Conservation (phyloP, 2,797 vertebrate species). For the Sternotherus odoratus region DNA sequence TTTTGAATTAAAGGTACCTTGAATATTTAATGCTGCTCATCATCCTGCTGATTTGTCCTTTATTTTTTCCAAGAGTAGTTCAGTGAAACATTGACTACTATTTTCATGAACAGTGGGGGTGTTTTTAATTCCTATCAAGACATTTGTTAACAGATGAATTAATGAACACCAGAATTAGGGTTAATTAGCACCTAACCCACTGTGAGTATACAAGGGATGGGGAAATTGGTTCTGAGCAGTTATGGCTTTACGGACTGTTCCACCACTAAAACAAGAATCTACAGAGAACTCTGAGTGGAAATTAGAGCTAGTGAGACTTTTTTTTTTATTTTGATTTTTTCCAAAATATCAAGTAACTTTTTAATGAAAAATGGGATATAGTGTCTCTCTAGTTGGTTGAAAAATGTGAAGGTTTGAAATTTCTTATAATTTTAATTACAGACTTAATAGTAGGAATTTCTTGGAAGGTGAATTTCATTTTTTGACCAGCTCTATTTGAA, state of each 20-base stretch:
- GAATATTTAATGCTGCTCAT: fast-evolving
- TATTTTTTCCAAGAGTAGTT: fast-evolving
- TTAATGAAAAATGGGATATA: fast-evolving
- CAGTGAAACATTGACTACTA: background rate
- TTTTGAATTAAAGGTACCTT: fast-evolving
- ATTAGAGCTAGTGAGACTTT: fast-evolving
- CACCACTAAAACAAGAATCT: too few species aligned
- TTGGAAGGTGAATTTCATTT: background rate
- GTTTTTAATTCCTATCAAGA: background rate
- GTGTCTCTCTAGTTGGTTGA: too few species aligned
- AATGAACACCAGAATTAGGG: background rate
- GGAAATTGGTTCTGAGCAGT: fast-evolving
- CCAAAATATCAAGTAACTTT: fast-evolving
- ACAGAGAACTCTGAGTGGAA: background rate
- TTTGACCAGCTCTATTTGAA: background rate
- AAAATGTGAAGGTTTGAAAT: too few species aligned
- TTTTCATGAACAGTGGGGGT: background rate
- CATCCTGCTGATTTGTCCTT: background rate
- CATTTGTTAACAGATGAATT: background rate
- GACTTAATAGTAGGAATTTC: too few species aligned
- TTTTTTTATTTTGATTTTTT: background rate
- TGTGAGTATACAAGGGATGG: background rate
- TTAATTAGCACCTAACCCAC: background rate
- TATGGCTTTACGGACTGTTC: too few species aligned
- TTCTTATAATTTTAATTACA: too few species aligned